Conservation (phyloP, 2,797 vertebrate species). For the Setipinna tenuifilis region DNA sequence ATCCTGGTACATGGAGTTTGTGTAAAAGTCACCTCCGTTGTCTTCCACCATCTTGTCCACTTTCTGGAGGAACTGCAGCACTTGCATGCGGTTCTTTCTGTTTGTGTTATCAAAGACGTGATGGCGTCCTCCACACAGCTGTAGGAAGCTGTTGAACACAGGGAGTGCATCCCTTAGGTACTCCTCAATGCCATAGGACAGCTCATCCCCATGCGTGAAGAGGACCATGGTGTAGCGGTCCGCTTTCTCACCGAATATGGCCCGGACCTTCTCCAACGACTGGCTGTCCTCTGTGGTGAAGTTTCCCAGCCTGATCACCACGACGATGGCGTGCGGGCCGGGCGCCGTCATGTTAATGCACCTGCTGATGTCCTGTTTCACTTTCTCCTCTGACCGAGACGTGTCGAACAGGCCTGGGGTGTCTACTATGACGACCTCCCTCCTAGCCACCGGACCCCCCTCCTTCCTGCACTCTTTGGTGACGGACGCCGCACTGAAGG, state of each 20-base stretch:
- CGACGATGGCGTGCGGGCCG: conserved; percentile 54
- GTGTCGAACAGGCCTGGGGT: conserved; percentile 53
- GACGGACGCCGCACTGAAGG: conserved; percentile 37
- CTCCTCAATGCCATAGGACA: neutral
- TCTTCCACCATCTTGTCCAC: conserved; percentile 44
- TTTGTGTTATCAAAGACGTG: conserved; percentile 46
- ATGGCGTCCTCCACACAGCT: conserved; percentile 10
- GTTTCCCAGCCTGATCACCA: conserved; percentile 45
- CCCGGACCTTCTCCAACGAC: conserved; percentile 22
- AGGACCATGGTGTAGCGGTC: conserved; percentile 53
- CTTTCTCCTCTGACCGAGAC: rapidly evolving
- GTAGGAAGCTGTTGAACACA: conserved; percentile 34
- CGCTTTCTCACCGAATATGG: conserved; percentile 47
- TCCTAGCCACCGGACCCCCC: neutral
- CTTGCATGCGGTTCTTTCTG: conserved; percentile 24
- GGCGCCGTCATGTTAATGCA: conserved; percentile 54
- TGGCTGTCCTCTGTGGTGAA: neutral
- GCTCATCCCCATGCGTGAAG: conserved; percentile 30
- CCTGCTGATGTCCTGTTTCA: conserved; percentile 39
- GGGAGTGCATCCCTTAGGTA: neutral
- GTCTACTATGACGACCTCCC: conserved; percentile 37
- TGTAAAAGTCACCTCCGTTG: conserved; percentile 44
- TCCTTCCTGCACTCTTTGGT: conserved; percentile 51
- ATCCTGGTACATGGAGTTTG: conserved; percentile 39
- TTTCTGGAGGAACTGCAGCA: conserved; percentile 48